A percentile compares a stretch with the other conserved stretches of the same genome.
phyloP scores from a whole-genome alignment of 37 sponge, comb jelly and placozoan genomes.

The Amphimedon queenslandica region DNA sequence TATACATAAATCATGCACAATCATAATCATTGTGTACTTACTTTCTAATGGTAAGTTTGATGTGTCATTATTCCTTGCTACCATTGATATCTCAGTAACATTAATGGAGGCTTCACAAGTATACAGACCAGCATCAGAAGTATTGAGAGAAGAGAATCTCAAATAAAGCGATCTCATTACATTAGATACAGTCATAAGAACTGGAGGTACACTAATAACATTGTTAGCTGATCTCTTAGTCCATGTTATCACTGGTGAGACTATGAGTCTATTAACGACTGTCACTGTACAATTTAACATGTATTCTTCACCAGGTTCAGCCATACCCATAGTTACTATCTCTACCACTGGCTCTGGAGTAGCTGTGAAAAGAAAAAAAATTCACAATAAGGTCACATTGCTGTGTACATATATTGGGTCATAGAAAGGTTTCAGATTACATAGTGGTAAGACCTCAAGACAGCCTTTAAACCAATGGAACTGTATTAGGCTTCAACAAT shows the following conservation, averaged over 20 bases:
- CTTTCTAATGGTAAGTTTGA: too few species aligned
- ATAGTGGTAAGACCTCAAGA: too few species aligned
- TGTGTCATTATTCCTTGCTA: not conserved
- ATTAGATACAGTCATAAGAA: not conserved
- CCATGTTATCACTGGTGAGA: not conserved
- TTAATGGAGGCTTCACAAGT: slow-evolving; percentile 1
- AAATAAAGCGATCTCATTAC: not conserved
- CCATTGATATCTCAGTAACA: not conserved
- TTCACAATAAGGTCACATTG: too few species aligned
- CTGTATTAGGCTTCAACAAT: too few species aligned
- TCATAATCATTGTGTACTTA: too few species aligned
- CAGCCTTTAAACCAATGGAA: too few species aligned
- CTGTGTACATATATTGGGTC: too few species aligned
- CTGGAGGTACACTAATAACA: not conserved
- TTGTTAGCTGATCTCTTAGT: not conserved
- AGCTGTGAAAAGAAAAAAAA: too few species aligned
- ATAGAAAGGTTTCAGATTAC: too few species aligned
- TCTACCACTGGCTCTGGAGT: not conserved
- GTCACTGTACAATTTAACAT: not conserved
- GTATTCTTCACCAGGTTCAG: not conserved
- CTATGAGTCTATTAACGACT: slow-evolving; percentile 1
- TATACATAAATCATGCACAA: too few species aligned
- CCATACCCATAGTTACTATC: not conserved
- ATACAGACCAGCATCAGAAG: slow-evolving; percentile 8
- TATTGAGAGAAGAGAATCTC: not conserved